Conservation (phyloP, 2,113 vertebrate genomes). For the Callaeas wilsoni region DNA sequence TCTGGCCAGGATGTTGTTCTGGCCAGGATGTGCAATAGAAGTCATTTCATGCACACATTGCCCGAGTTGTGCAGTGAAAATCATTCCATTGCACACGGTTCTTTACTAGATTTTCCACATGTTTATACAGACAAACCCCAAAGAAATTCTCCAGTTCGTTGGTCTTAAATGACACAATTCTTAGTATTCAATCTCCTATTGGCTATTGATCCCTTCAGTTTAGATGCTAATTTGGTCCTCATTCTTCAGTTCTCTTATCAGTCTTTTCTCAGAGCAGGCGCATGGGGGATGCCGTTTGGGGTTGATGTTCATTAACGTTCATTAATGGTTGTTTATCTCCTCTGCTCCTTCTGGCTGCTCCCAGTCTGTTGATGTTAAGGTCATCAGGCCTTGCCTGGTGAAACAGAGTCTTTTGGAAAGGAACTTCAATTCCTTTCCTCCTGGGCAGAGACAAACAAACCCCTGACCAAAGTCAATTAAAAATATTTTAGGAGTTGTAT, state of each 20-base stretch:
- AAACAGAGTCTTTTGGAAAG: not conserved
- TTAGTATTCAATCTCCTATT: not conserved
- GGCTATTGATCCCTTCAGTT: not conserved
- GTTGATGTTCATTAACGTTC: not conserved
- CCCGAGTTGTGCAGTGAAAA: not conserved
- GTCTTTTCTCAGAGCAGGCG: not conserved
- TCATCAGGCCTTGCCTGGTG: not conserved
- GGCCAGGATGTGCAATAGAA: not conserved
- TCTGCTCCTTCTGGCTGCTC: not conserved
- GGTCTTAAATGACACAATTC: not conserved
- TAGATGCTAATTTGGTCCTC: not conserved
- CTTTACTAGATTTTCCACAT: not conserved
- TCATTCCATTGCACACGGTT: not conserved
- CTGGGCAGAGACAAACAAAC: not conserved
- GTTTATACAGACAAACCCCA: not conserved
- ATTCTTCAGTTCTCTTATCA: not conserved
- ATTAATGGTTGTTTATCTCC: not conserved
- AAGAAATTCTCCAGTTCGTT: not conserved
- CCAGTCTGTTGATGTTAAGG: not conserved
- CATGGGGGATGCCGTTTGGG: not conserved
- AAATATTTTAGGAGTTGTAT: not conserved
- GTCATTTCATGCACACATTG: not conserved
- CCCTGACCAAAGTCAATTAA: not conserved
- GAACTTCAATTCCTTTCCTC: not conserved
- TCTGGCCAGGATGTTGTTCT: not conserved